phyloP scores from a whole-genome alignment of 2,888 invertebrate genomes.

The Andrena camellia region DNA sequence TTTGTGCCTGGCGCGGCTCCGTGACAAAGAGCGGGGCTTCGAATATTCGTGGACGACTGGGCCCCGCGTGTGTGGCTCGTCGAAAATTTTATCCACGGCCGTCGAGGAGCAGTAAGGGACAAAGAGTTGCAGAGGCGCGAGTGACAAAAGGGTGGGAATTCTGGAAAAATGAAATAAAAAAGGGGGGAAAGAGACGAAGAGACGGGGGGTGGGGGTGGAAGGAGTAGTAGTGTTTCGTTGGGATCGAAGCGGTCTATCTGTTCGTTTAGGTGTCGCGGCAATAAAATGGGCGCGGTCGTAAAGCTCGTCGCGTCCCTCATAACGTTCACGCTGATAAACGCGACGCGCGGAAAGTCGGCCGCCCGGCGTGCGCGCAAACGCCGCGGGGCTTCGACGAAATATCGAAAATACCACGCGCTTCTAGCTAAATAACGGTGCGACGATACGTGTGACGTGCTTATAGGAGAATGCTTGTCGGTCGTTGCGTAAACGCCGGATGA shows the following conservation, averaged over 20 bases:
- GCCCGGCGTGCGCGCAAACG: slow-evolving; percentile 14
- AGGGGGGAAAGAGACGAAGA: background rate
- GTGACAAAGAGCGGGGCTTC: slow-evolving; percentile 56
- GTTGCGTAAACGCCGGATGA: slow-evolving; percentile 17
- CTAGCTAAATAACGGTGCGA: background rate
- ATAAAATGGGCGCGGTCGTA: slow-evolving; percentile 58
- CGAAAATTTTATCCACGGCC: slow-evolving; percentile 43
- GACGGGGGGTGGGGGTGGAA: background rate
- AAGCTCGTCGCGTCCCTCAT: slow-evolving; percentile 47
- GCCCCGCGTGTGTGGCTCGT: background rate
- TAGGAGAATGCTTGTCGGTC: slow-evolving; percentile 5
- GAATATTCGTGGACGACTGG: slow-evolving; percentile 49
- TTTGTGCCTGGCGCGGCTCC: slow-evolving; percentile 45
- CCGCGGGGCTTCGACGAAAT: slow-evolving; percentile 33
- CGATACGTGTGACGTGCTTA: slow-evolving; percentile 19
- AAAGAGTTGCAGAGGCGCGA: background rate
- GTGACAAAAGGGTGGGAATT: slow-evolving; percentile 7
- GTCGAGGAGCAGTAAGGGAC: background rate
- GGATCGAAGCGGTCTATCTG: slow-evolving; percentile 46
- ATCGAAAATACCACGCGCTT: slow-evolving; percentile 35
- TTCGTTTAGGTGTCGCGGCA: slow-evolving; percentile 50
- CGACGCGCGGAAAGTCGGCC: slow-evolving; percentile 19
- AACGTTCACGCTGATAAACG: slow-evolving; percentile 53
- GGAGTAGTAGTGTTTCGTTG: slow-evolving; percentile 7
- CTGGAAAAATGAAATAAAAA: slow-evolving; percentile 10